Percentiles rank a stretch among this genome's conserved stretches.
These are phyloP conservation scores for Lota lota DNA, from an alignment of 2,113 vertebrate species.

Conservation along the genomic window DNA sequence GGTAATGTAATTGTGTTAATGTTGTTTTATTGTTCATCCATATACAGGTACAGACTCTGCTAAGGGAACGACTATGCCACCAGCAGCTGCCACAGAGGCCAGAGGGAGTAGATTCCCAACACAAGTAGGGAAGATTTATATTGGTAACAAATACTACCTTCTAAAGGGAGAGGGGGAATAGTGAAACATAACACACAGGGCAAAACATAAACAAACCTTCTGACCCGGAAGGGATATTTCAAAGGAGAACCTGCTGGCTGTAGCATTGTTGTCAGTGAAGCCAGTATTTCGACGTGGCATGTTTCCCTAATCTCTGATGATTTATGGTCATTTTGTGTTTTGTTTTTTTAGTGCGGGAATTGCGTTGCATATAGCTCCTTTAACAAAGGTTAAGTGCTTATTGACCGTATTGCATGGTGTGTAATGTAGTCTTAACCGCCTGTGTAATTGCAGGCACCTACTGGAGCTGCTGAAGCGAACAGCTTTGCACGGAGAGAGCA, in stretches of 20 bases:
- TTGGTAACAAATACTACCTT: neutral
- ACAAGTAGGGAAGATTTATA: constrained; percentile 76
- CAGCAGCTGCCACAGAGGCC: constrained; percentile 63
- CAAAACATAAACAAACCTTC: too few species aligned
- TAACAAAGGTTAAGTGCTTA: too few species aligned
- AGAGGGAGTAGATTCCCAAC: constrained; percentile 81
- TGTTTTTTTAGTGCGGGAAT: too few species aligned
- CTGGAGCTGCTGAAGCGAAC: constrained; percentile 88
- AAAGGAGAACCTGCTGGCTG: too few species aligned
- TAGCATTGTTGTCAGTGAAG: too few species aligned
- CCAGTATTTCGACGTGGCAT: too few species aligned
- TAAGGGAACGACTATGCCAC: constrained; percentile 85
- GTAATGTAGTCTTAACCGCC: constrained; percentile 17
- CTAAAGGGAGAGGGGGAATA: too few species aligned
- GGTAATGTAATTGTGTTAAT: neutral
- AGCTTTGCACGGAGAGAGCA: constrained; percentile 87
- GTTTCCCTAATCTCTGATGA: too few species aligned
- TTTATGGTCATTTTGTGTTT: too few species aligned
- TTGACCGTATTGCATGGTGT: constrained; percentile 6
- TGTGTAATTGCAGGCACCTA: constrained; percentile 78
- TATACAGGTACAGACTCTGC: constrained; percentile 78
- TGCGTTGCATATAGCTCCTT: too few species aligned
- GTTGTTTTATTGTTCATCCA: neutral
- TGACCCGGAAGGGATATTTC: too few species aligned
- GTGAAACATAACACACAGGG: too few species aligned